Conservation (phyloP, 1,140 invertebrate species). For the Agrypnia vestita region DNA sequence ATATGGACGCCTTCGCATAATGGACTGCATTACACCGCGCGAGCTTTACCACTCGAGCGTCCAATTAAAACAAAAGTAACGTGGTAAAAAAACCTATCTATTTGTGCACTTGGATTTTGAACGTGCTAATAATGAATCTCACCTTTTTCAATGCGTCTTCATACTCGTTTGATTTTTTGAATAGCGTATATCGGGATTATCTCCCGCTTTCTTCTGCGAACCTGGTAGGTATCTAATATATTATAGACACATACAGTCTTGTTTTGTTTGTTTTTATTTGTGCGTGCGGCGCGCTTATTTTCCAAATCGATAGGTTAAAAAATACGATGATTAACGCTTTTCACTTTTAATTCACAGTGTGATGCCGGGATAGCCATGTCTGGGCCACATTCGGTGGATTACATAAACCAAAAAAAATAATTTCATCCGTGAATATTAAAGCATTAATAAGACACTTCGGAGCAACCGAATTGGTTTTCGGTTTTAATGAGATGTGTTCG, state of each 20-base stretch:
- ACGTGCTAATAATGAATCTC: not conserved
- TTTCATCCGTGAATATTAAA: constrained; percentile 11
- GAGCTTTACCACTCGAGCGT: not conserved
- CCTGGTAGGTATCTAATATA: constrained; percentile 3
- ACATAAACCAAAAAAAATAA: constrained; percentile 14
- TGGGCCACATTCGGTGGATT: constrained; percentile 8
- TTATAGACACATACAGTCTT: no score
- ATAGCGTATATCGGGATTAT: constrained; percentile 15
- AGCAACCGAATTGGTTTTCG: constrained; percentile 40
- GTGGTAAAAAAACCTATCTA: not conserved
- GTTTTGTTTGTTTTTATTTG: constrained; percentile 27
- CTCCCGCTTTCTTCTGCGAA: constrained; percentile 46
- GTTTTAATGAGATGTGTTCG: constrained; percentile 22
- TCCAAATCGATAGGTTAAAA: constrained; percentile 13
- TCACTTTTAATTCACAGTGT: constrained; percentile 34
- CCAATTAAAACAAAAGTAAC: not conserved
- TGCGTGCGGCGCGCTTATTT: constrained; percentile 8
- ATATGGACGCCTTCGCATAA: constrained; percentile 46
- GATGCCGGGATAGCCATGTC: constrained; percentile 7
- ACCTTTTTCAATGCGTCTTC: not conserved
- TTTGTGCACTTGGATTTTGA: not conserved
- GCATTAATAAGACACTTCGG: constrained; percentile 31
- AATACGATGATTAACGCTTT: constrained; percentile 31
- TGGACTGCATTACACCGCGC: constrained; percentile 48
- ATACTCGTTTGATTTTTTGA: not conserved